Percentiles rank a stretch among this genome's conserved stretches.
These are phyloP conservation scores for Rhopalosiphum nymphaeae DNA, from an alignment of 2,888 invertebrate genomes.

Conservation along the genomic window DNA sequence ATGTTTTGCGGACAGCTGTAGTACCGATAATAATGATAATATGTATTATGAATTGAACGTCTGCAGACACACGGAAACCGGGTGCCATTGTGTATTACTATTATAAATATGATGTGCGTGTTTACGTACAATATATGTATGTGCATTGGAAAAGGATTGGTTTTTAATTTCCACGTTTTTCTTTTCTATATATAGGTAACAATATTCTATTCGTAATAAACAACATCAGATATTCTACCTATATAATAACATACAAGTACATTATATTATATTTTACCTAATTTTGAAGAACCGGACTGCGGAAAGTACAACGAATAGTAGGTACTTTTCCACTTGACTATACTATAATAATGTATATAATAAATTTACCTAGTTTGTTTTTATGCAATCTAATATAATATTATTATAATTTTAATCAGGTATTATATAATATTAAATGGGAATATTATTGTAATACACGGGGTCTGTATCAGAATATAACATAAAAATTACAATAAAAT, in stretches of 20 bases:
- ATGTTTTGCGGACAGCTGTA: slow-evolving; percentile 28
- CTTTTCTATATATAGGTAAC: background rate
- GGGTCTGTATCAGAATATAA: background rate
- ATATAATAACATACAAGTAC: background rate
- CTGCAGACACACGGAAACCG: slow-evolving; percentile 38
- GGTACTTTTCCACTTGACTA: background rate
- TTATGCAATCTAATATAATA: background rate
- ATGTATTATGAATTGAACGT: slow-evolving; percentile 5
- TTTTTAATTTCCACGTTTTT: slow-evolving; percentile 45
- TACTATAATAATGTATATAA: background rate
- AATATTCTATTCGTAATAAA: background rate
- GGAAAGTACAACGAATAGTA: background rate
- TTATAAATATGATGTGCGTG: background rate
- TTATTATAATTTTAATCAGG: background rate
- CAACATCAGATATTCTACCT: background rate
- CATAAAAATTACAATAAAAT: background rate
- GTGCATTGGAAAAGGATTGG: slow-evolving; percentile 13
- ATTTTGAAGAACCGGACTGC: background rate
- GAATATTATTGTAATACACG: background rate
- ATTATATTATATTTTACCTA: background rate
- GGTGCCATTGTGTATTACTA: slow-evolving; percentile 27
- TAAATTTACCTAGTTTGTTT: background rate
- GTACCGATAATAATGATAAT: background rate
- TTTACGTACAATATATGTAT: background rate
- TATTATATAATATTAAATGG: background rate